phyloP scores from a whole-genome alignment of 1,140 invertebrate genomes.

The Phymorhynchus buccinoides region DNA sequence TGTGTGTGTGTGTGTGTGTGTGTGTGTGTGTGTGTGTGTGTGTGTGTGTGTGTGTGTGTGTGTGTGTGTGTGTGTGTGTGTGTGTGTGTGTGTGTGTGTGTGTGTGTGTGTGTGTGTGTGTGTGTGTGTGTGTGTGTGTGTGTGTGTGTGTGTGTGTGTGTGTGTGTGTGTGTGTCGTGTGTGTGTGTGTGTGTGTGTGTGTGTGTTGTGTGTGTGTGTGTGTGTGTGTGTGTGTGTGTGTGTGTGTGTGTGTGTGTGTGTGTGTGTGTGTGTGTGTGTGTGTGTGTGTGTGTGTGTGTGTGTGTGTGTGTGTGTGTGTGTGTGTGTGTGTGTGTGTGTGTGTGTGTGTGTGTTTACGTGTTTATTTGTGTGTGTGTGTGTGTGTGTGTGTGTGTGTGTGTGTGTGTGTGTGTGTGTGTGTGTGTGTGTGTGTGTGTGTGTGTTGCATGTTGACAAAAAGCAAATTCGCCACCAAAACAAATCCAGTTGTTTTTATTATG shows the following conservation, averaged over 20 bases:
- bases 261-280: neutral
- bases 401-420: slow-evolving; percentile 20
- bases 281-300: neutral
- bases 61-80: slow-evolving; percentile 10
- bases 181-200: no score
- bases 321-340: slow-evolving; percentile 14
- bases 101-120: slow-evolving; percentile 20
- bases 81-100: slow-evolving; percentile 18
- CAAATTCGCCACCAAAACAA: no score
- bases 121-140: slow-evolving; percentile 7
- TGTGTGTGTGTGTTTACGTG: slow-evolving; percentile 20
- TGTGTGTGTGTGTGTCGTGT: slow-evolving; percentile 5
- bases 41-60: neutral
- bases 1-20: neutral
- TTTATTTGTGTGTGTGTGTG: slow-evolving; percentile 4
- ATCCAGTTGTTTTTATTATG: no score
- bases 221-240: slow-evolving; percentile 1
- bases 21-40: neutral
- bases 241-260: neutral
- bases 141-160: slow-evolving; percentile 24
- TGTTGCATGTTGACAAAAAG: no score
- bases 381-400: slow-evolving; percentile 19
- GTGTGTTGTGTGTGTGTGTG: neutral
- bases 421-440: neutral
- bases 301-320: slow-evolving; percentile 15